phyloP scores from a whole-genome alignment of 2,888 invertebrate genomes.

The Thelaira solivaga region DNA sequence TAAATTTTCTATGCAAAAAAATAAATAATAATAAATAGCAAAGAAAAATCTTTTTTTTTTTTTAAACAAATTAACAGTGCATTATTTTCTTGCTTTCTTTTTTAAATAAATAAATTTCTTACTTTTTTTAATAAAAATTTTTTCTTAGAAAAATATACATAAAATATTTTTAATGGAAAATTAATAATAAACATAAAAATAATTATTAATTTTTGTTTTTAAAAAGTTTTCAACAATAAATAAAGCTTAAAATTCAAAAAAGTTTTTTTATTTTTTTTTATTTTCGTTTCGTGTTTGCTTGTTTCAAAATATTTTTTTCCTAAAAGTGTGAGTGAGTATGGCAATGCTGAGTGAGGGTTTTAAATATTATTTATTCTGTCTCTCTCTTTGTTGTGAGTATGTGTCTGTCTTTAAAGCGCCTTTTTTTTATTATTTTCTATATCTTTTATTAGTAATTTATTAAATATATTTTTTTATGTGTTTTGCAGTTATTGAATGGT shows the following conservation, averaged over 20 bases:
- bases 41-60: no score
- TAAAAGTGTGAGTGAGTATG: constrained; percentile 9
- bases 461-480: background rate
- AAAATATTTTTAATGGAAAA: constrained; percentile 19
- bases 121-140: no score
- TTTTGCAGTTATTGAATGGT: background rate
- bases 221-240: constrained; percentile 8
- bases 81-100: no score
- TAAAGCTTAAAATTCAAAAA: background rate
- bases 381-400: background rate
- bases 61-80: constrained; percentile 25
- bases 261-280: background rate
- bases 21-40: constrained; percentile 1
- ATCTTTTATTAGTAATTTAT: background rate
- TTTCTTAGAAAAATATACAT: constrained; percentile 1
- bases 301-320: background rate
- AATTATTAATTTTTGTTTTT: no score
- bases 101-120: no score
- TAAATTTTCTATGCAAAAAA: constrained; percentile 28
- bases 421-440: constrained; percentile 1
- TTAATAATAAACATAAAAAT: no score
- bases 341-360: constrained; percentile 35
- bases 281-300: no score
- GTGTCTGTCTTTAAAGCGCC: constrained; percentile 52
- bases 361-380: constrained; percentile 32